A percentile compares a stretch with the other conserved stretches of the same genome.
Conservation (phyloP, 1,140 invertebrate genomes). For the Sycophila sp. region DNA sequence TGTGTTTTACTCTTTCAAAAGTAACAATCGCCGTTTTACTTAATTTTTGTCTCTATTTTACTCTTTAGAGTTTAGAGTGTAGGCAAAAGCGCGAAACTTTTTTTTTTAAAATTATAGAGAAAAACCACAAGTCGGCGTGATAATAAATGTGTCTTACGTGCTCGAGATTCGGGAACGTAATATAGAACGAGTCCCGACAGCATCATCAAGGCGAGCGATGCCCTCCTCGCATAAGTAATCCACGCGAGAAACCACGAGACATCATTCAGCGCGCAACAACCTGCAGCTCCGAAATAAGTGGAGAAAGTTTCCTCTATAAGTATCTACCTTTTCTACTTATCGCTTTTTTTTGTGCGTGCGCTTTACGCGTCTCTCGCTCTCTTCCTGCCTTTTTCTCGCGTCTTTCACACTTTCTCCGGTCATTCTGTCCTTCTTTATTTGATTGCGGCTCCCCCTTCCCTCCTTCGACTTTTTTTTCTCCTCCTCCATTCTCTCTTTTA, state of each 20-base stretch:
- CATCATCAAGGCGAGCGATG: constrained; percentile 43
- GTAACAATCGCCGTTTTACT: no score
- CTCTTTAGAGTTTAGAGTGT: no score
- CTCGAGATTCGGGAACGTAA: constrained; percentile 50
- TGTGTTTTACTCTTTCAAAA: no score
- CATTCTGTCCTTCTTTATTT: background rate
- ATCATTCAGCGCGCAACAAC: background rate
- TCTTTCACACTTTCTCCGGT: background rate
- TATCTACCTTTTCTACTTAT: constrained; percentile 5
- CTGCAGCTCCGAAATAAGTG: constrained; percentile 19
- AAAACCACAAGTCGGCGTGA: no score
- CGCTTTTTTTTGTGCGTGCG: background rate
- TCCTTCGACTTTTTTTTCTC: background rate
- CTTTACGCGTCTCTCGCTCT: background rate
- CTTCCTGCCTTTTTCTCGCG: background rate
- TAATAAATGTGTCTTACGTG: no score
- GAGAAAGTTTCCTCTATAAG: constrained; percentile 19
- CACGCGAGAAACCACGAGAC: constrained; percentile 25
- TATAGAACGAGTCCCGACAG: constrained; percentile 45
- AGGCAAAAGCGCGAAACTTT: no score
- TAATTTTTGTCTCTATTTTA: no score
- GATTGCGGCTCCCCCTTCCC: no score
- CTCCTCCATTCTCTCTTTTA: background rate
- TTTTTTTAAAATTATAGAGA: no score
- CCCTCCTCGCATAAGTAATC: constrained; percentile 43